Conservation (phyloP, 2,113 vertebrate genomes). For the Bujurquina vittata region DNA sequence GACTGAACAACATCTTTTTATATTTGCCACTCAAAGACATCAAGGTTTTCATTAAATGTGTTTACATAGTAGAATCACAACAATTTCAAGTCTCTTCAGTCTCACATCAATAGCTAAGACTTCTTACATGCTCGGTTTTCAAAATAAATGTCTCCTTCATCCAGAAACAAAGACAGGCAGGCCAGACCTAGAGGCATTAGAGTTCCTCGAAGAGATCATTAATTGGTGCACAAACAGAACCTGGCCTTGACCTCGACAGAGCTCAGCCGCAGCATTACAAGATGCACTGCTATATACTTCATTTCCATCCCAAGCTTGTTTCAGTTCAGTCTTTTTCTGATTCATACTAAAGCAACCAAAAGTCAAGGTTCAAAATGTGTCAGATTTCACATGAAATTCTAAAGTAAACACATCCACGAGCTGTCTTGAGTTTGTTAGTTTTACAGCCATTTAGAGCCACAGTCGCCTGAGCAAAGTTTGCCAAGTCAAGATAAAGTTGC, state of each 20-base stretch:
- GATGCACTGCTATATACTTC: neutral
- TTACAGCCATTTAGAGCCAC: neutral
- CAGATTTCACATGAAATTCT: neutral
- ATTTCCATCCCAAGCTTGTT: slow-evolving; percentile 1
- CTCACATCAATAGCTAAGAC: too few relatives aligned
- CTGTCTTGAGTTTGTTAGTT: neutral
- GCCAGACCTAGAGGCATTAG: neutral
- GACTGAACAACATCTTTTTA: neutral
- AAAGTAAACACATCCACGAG: neutral
- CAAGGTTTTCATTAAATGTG: neutral
- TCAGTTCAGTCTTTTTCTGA: neutral
- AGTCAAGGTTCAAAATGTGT: slow-evolving; percentile 3
- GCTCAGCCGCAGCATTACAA: neutral
- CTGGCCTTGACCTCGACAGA: neutral
- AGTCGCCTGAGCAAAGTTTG: neutral
- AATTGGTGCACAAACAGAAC: neutral
- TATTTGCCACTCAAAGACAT: neutral
- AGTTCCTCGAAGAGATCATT: slow-evolving; percentile 6
- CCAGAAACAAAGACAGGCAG: neutral
- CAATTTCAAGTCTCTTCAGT: neutral
- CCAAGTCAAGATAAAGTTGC: neutral
- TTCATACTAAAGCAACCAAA: neutral
- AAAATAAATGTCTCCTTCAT: neutral
- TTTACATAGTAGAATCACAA: neutral
- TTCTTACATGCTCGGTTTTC: too few relatives aligned